phyloP scores from a whole-genome alignment of 2,113 vertebrate species.

The Phrynocephalus versicolor region DNA sequence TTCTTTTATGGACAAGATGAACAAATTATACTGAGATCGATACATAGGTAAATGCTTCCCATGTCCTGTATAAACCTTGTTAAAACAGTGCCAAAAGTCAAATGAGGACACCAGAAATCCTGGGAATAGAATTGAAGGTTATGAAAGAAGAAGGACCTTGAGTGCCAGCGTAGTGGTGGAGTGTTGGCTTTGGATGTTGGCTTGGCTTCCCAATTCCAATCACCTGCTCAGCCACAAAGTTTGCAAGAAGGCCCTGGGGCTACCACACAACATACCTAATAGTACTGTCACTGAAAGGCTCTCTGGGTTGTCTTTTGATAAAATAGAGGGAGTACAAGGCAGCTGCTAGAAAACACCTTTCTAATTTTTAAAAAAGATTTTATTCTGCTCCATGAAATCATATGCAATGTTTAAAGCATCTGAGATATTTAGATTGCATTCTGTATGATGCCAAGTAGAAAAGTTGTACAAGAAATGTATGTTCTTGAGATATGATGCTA shows the following conservation, averaged over 20 bases:
- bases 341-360: background rate
- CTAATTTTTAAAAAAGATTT: background rate
- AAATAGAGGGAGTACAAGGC: background rate
- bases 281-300: background rate
- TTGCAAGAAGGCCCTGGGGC: background rate
- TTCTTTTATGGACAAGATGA: background rate
- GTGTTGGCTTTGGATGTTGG: background rate
- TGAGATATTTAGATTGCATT: background rate
- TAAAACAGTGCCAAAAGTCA: slow-evolving; percentile 10
- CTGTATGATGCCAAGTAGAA: background rate
- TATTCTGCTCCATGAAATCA: background rate
- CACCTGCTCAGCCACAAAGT: background rate
- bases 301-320: background rate
- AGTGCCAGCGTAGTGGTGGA: background rate
- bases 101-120: background rate
- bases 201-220: background rate
- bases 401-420: background rate
- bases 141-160: background rate
- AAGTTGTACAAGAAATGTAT: background rate
- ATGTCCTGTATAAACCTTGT: background rate
- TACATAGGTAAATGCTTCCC: background rate
- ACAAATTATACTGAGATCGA: background rate
- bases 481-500: background rate
- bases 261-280: background rate
- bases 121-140: background rate